Conservation (phyloP, 1,140 invertebrate genomes). For the Aleiodes sp. region DNA sequence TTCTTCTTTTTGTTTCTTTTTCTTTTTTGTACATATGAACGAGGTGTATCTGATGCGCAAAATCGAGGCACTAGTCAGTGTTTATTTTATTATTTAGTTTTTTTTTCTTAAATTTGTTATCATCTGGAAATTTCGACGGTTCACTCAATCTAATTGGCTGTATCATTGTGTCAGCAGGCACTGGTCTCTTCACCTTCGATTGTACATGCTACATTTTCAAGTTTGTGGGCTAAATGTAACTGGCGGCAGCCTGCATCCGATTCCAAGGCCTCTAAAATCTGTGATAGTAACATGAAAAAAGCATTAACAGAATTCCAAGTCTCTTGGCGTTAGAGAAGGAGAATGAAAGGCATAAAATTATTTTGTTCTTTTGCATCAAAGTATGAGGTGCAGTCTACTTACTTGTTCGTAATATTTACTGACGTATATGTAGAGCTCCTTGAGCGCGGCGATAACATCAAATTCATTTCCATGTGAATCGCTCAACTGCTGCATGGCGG, state of each 20-base stretch:
- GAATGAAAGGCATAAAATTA: too few species aligned
- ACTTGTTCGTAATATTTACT: conserved; percentile 93
- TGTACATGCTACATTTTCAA: conserved; percentile 90
- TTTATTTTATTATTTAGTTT: conserved; percentile 42
- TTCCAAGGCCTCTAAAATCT: conserved; percentile 86
- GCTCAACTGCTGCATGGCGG: conserved; percentile 90
- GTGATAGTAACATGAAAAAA: conserved; percentile 15
- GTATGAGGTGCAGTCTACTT: conserved; percentile 51
- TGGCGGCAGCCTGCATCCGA: conserved; percentile 83
- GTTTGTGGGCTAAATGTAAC: conserved; percentile 86
- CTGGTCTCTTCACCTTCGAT: conserved; percentile 80
- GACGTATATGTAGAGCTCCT: conserved; percentile 94
- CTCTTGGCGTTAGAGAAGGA: too few species aligned
- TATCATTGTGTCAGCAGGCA: conserved; percentile 60
- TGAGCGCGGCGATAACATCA: conserved; percentile 88
- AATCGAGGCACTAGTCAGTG: conserved; percentile 64
- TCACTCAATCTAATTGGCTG: conserved; percentile 30
- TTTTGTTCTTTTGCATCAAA: too few species aligned
- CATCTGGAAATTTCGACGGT: conserved; percentile 24
- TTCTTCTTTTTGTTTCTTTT: conserved; percentile 42
- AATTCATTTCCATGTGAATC: conserved; percentile 88
- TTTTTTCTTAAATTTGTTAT: background rate
- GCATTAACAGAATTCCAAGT: too few species aligned
- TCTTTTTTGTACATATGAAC: conserved; percentile 33
- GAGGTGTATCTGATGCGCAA: conserved; percentile 50